Evolutionary conservation across 2,113 vertebrate genomes (phyloP), one percentile per base, ranked within the genome.

Genomic region (Struthio camelus): DNA sequence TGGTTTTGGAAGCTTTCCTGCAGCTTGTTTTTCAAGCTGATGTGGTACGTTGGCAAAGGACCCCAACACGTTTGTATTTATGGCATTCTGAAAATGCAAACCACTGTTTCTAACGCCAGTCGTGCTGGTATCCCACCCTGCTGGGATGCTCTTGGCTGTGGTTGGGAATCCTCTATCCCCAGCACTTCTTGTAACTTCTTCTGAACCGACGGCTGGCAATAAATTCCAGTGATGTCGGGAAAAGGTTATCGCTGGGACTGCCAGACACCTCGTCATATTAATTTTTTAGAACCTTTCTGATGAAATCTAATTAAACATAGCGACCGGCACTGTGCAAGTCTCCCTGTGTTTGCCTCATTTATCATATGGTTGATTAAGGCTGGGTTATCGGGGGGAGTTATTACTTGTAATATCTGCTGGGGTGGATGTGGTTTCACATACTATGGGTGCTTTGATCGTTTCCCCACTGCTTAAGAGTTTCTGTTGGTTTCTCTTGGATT

Each of bases 291-390:
- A 77, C 93, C 17, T 9, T 95, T 94, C 91, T n/a, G 81, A 95
- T 93, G 86, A 96, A 96, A 95, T 94, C 94, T 97, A 97, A 97
- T 97, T 98, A 97, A 97, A 95, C 79, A 65, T 13, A 86, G 69
- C 2, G 6, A 69, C 62, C 6, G 5, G 73, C 64, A 6, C 92
- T 50, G 88, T 59, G 78, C 85, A 46, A 3, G 84, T 89, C 89
- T 97, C 79, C 83, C 85, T 2, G 40, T 84, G 61, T 92, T 96
- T 96, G 80, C 90, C 86, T 93, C 67, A 3, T 70, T 93, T 96
- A 91, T 95, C 86, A 24, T 70, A 59, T 8, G 91, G 79, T 36
- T 95, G 94, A 93, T 93, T 69, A 93, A 95, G 67, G 77, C 71
- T 46, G 67, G 84, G 58, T 72, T 83, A 62, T 81, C n/a, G 2